Conservation (phyloP, 2,888 invertebrate genomes). For the Pedicia rivosa region DNA sequence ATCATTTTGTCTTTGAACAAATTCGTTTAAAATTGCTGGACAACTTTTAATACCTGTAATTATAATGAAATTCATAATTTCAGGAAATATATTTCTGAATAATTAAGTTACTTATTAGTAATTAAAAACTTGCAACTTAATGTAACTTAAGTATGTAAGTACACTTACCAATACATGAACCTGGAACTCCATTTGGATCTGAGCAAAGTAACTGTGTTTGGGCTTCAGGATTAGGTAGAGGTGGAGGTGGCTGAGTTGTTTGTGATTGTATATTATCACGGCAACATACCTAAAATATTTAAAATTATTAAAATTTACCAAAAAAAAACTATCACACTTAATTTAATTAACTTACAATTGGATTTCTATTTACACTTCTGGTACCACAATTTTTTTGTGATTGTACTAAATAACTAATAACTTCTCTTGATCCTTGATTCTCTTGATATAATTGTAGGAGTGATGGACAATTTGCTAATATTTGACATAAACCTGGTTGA, state of each 20-base stretch:
- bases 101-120: too few relatives aligned
- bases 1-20: slow-evolving; percentile 7
- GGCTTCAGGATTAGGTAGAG: not conserved
- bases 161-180: slow-evolving; percentile 6
- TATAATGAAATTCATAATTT: too few relatives aligned
- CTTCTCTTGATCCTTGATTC: slow-evolving; percentile 15
- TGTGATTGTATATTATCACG: slow-evolving; percentile 5
- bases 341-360: slow-evolving; percentile 19
- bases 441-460: slow-evolving; percentile 19
- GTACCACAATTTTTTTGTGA: slow-evolving; percentile 24
- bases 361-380: slow-evolving; percentile 21
- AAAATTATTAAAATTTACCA: not conserved
- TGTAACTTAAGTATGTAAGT: too few relatives aligned
- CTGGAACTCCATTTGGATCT: slow-evolving; percentile 4
- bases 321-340: not conserved
- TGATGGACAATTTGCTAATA: slow-evolving; percentile 22
- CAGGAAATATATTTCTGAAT: too few relatives aligned
- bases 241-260: slow-evolving; percentile 4
- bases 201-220: not conserved
- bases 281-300: slow-evolving; percentile 11
- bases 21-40: slow-evolving; percentile 5
- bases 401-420: slow-evolving; percentile 20
- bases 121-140: too few relatives aligned
- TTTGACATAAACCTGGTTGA: slow-evolving; percentile 22
- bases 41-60: slow-evolving; percentile 7